phyloP scores from a whole-genome alignment of 30 jellyfish, hydroid and myxozoan species.

The Hydra vulgaris region DNA sequence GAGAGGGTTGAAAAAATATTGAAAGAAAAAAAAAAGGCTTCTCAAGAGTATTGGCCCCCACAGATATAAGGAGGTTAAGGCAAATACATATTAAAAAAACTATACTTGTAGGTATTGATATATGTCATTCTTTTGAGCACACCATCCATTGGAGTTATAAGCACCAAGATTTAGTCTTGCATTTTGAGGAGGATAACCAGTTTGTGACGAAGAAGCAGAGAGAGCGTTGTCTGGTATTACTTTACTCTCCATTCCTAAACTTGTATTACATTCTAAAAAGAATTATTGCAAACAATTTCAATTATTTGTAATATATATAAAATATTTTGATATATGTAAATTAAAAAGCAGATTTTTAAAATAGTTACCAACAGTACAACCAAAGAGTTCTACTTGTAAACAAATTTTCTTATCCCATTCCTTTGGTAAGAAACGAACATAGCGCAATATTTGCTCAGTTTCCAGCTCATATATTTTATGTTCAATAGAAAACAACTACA shows the following conservation, averaged over 20 bases:
- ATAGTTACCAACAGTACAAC: constrained; percentile 63
- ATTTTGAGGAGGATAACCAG: constrained; percentile 26
- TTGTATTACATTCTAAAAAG: constrained; percentile 48
- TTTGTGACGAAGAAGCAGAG: constrained; percentile 57
- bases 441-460: constrained; percentile 44
- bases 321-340: neutral
- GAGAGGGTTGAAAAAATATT: too few relatives aligned
- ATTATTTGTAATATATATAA: too few relatives aligned
- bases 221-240: constrained; percentile 42
- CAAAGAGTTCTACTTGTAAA: constrained; percentile 76
- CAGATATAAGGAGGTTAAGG: too few relatives aligned
- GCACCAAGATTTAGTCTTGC: constrained; percentile 69
- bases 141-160: constrained; percentile 60
- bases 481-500: constrained; percentile 50
- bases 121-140: constrained; percentile 47
- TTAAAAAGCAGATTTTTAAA: neutral
- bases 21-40: too few relatives aligned
- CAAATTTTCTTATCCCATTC: constrained; percentile 49
- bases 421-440: constrained; percentile 52
- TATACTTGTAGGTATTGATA: constrained; percentile 64
- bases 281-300: neutral
- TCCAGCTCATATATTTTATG: constrained; percentile 35
- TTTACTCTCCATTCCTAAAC: constrained; percentile 44
- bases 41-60: too few relatives aligned
- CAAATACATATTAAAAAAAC: too few relatives aligned